These are phyloP conservation scores for Hyposmocoma kahamanoa DNA, from an alignment of 1,140 invertebrate genomes.

Conservation along the genomic window DNA sequence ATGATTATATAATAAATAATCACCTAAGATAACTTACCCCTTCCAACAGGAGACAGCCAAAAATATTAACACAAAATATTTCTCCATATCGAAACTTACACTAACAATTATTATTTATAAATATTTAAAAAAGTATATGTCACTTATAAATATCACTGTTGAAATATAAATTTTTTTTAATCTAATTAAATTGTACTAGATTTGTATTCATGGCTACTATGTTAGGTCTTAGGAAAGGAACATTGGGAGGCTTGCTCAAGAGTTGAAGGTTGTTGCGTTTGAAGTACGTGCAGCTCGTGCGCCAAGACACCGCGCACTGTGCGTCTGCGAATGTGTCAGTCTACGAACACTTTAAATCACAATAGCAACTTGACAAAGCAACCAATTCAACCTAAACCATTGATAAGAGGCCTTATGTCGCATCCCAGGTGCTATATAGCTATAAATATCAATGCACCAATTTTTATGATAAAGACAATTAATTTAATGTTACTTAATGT, in stretches of 20 bases:
- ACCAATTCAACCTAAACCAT: too few relatives aligned
- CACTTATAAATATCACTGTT: background rate
- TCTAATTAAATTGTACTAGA: slow-evolving; percentile 22
- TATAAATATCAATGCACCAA: too few relatives aligned
- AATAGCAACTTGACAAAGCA: too few relatives aligned
- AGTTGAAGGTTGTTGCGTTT: background rate
- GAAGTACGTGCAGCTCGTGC: slow-evolving; percentile 6
- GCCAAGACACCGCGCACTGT: slow-evolving; percentile 17
- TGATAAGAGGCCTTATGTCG: too few relatives aligned
- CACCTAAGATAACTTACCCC: slow-evolving; percentile 1
- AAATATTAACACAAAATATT: too few relatives aligned
- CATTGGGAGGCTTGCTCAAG: background rate
- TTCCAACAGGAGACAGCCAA: too few relatives aligned
- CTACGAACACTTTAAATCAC: background rate
- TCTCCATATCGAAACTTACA: too few relatives aligned
- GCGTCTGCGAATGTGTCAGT: slow-evolving; percentile 5
- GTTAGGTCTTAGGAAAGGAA: background rate
- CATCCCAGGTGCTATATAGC: too few relatives aligned
- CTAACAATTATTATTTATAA: too few relatives aligned
- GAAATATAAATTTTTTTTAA: slow-evolving; percentile 5
- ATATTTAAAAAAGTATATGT: background rate
- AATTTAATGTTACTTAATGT: too few relatives aligned
- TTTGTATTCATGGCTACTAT: slow-evolving; percentile 8
- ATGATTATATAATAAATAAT: too few relatives aligned
- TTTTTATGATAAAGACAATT: too few relatives aligned